A percentile compares a stretch with the other conserved stretches of the same genome.
These are phyloP conservation scores for Edolisoma coerulescens DNA, from an alignment of 2,113 vertebrate species.

Conservation along the genomic window DNA sequence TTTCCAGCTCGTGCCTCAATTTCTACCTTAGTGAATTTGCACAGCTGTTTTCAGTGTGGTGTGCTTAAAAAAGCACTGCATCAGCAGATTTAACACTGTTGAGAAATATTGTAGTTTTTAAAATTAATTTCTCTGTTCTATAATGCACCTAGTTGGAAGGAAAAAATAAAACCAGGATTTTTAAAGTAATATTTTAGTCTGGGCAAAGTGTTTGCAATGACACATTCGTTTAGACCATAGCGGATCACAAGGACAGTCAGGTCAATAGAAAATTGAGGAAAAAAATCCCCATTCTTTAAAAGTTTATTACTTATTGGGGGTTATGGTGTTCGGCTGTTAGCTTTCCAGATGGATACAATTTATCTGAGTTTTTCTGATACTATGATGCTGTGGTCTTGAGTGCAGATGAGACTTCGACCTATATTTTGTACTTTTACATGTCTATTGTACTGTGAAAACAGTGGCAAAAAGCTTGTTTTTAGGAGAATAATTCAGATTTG, in stretches of 20 bases:
- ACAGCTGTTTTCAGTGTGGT: not conserved
- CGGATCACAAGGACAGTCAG: not conserved
- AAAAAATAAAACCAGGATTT: not conserved
- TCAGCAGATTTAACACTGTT: not conserved
- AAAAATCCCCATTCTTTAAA: not conserved
- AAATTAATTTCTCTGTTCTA: not conserved
- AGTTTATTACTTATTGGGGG: not conserved
- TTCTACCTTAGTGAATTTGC: not conserved
- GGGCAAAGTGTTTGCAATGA: not conserved
- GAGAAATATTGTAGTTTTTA: not conserved
- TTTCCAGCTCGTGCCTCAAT: not conserved
- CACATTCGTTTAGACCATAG: not conserved
- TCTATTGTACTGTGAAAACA: not conserved
- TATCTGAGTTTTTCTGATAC: not conserved
- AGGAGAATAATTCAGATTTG: not conserved
- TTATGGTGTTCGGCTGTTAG: not conserved
- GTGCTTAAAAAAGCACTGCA: not conserved
- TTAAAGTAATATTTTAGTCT: not conserved
- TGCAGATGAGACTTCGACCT: not conserved
- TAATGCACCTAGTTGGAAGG: not conserved
- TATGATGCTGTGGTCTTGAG: not conserved
- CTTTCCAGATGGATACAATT: not conserved
- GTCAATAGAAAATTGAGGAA: not conserved
- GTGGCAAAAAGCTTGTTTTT: not conserved
- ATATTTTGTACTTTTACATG: not conserved